Percentiles rank a stretch among this genome's conserved stretches.
These are phyloP conservation scores for Trissolcus basalis DNA, from an alignment of 1,140 invertebrate genomes.

Conservation along the genomic window DNA sequence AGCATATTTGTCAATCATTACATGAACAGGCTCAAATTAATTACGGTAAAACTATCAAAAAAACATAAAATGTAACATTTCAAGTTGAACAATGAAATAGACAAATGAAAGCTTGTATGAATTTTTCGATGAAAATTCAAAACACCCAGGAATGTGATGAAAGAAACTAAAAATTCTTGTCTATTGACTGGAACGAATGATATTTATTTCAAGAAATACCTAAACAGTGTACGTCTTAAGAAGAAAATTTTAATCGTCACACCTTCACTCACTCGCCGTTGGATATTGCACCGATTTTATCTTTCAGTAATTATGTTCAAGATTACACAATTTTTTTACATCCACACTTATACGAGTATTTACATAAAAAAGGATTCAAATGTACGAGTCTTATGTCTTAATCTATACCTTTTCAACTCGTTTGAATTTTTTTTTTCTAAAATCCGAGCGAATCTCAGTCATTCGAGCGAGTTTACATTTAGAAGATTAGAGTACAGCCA, in stretches of 20 bases:
- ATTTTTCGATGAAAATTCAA: too few relatives aligned
- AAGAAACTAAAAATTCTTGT: constrained; percentile 1
- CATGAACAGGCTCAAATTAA: too few relatives aligned
- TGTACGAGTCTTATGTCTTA: constrained; percentile 38
- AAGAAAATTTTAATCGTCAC: constrained; percentile 44
- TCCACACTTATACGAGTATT: constrained; percentile 53
- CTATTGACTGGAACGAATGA: constrained; percentile 67
- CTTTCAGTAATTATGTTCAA: constrained; percentile 21
- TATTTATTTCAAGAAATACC: constrained; percentile 72
- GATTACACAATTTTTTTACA: constrained; percentile 53
- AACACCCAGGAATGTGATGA: too few relatives aligned
- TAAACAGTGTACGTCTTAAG: constrained; percentile 68
- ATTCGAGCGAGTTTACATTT: constrained; percentile 35
- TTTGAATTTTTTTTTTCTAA: constrained; percentile 1
- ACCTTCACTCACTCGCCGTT: constrained; percentile 18
- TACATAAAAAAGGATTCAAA: constrained; percentile 53
- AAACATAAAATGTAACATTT: too few relatives aligned
- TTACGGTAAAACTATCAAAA: too few relatives aligned
- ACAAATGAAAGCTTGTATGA: too few relatives aligned
- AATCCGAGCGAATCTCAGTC: constrained; percentile 8
- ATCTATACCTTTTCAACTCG: constrained; percentile 23
- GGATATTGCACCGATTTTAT: constrained; percentile 53
- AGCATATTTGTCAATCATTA: constrained; percentile 3
- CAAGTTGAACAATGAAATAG: too few relatives aligned
- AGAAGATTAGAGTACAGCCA: constrained; percentile 33